phyloP scores from a whole-genome alignment of 2,888 invertebrate species.

The Entomobrya multifasciata region DNA sequence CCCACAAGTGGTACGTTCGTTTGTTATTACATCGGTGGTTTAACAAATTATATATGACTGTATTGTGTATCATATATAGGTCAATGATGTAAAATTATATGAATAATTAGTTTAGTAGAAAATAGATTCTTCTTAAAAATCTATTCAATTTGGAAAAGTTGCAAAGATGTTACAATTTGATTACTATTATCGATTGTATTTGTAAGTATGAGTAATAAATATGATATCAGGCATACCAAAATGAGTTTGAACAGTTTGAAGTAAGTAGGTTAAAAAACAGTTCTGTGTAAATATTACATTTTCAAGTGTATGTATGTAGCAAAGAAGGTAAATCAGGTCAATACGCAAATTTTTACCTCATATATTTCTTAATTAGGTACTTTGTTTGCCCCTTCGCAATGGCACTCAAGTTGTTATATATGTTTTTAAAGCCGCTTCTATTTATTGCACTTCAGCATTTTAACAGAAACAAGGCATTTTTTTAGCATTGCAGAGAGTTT shows the following conservation, averaged over 20 bases:
- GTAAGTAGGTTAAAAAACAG: no score
- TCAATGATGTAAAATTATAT: neutral
- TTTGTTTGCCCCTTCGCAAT: neutral
- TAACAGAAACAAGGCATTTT: slow-evolving; percentile 31
- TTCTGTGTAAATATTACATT: no score
- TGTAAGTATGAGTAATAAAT: no score
- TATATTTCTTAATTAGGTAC: no score
- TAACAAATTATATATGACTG: slow-evolving; percentile 57
- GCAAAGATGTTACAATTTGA: no score
- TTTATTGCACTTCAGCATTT: slow-evolving; percentile 33
- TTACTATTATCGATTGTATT: no score
- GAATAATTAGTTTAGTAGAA: neutral
- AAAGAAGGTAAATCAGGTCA: neutral
- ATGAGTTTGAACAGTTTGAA: no score
- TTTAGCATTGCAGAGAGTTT: neutral
- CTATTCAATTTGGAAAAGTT: neutral
- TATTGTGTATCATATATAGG: slow-evolving; percentile 39
- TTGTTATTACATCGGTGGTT: slow-evolving; percentile 67
- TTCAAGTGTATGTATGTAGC: no score
- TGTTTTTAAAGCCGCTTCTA: slow-evolving; percentile 14
- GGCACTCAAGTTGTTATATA: neutral
- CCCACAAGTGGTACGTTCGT: slow-evolving; percentile 73
- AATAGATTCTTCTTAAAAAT: neutral
- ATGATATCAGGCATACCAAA: no score
- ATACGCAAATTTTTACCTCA: neutral